phyloP scores from a whole-genome alignment of 1,140 invertebrate genomes.

The Bombus waltoni region DNA sequence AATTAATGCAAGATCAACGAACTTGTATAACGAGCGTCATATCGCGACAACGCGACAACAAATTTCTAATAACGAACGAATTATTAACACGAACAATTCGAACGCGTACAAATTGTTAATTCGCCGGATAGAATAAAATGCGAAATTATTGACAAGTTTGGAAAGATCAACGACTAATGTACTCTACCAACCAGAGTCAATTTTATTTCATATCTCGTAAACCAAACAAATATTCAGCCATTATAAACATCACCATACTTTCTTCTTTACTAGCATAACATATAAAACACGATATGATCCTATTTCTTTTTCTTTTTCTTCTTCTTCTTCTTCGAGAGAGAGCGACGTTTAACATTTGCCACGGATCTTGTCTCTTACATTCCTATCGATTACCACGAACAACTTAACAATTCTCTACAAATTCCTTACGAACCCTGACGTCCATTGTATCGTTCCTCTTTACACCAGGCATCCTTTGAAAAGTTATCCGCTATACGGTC shows the following conservation, averaged over 20 bases:
- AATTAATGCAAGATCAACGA: too few species aligned
- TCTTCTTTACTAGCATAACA: too few species aligned
- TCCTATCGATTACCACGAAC: not conserved
- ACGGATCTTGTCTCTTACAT: not conserved
- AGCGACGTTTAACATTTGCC: not conserved
- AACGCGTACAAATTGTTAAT: not conserved
- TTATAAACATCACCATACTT: not conserved
- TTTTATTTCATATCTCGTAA: not conserved
- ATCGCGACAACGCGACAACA: too few species aligned
- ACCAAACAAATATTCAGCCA: not conserved
- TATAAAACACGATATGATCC: not conserved
- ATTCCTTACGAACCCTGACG: not conserved
- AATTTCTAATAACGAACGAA: too few species aligned
- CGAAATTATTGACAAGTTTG: not conserved
- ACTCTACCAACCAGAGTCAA: too few species aligned
- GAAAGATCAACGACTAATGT: rapidly evolving
- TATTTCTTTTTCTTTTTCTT: too few species aligned
- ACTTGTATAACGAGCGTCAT: too few species aligned
- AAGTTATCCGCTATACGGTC: not conserved
- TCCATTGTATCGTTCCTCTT: not conserved
- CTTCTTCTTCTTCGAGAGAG: too few species aligned
- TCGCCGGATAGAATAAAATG: not conserved
- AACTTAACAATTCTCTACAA: not conserved
- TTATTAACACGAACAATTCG: too few species aligned
- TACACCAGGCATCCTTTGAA: not conserved